A percentile compares a stretch with the other conserved stretches of the same genome.
Evolutionary conservation across 2,888 invertebrate genomes (phyloP).

Genomic region (Clusia tigrina): DNA sequence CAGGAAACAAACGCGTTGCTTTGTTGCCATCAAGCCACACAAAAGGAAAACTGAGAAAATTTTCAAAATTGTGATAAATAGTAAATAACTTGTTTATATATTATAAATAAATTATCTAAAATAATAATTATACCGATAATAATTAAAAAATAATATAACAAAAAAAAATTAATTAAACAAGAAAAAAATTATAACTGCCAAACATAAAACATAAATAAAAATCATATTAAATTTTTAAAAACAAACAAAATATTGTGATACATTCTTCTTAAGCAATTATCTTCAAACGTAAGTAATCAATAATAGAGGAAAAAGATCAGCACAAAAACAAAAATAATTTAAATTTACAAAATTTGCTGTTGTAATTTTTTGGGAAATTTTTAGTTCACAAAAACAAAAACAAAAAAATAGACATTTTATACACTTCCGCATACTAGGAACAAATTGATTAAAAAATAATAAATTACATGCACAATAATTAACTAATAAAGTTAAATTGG

Average conservation of each 20-base stretch:
- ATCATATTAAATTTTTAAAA: not conserved
- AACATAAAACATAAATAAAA: conserved; percentile 1
- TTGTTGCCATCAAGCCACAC: not conserved
- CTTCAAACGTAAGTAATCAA: conserved; percentile 9
- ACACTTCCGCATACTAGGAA: not conserved
- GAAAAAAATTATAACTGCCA: not conserved
- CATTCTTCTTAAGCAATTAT: conserved; percentile 27
- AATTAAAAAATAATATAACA: conserved; percentile 22
- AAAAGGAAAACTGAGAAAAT: conserved; percentile 11
- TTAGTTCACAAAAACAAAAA: conserved; percentile 13
- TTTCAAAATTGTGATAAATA: conserved; percentile 9
- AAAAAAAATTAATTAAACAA: not conserved
- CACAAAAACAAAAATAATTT: conserved; percentile 23
- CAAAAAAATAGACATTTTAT: conserved; percentile 21
- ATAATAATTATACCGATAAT: conserved; percentile 19
- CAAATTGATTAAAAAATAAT: too few species aligned
- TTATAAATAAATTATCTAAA: too few species aligned
- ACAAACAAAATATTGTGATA: conserved; percentile 23
- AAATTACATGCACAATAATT: too few species aligned
- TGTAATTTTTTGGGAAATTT: not conserved
- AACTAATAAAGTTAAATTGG: too few species aligned
- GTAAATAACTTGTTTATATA: not conserved
- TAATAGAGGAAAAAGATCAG: too few species aligned
- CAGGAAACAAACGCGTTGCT: conserved; percentile 21
- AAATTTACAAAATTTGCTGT: not conserved